Evolutionary conservation across 1,140 invertebrate species (phyloP).

Genomic region (Leptinotarsa defecta): DNA sequence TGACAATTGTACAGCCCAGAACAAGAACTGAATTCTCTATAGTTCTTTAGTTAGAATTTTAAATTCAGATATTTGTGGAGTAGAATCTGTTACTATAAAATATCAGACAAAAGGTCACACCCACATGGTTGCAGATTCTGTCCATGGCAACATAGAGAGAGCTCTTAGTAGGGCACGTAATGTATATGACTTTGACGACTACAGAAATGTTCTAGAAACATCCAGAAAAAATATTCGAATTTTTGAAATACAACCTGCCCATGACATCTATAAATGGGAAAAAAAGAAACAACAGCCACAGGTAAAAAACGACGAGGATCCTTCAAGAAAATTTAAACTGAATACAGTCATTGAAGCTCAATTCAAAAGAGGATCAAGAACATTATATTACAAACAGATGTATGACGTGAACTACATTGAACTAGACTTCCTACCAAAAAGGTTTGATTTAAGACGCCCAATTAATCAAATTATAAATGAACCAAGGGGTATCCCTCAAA

Average conservation of each 20-base stretch:
- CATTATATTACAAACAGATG: not conserved
- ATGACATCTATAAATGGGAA: not conserved
- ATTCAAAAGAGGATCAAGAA: slow-evolving; percentile 13
- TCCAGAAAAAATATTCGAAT: slow-evolving; percentile 10
- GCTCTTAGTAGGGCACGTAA: slow-evolving; percentile 1
- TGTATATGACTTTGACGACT: slow-evolving; percentile 2
- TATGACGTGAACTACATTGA: not conserved
- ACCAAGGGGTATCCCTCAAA: not conserved
- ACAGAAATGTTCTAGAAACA: not conserved
- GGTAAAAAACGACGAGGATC: not conserved
- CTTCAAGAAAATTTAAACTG: not conserved
- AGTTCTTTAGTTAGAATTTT: slow-evolving; percentile 7
- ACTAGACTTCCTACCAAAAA: slow-evolving; percentile 4
- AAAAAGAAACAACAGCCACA: not conserved
- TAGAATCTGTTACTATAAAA: not conserved
- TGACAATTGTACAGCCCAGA: slow-evolving; percentile 19
- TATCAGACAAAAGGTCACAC: slow-evolving; percentile 20
- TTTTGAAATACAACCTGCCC: not conserved
- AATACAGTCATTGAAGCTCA: not conserved
- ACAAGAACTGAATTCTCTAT: slow-evolving; percentile 21
- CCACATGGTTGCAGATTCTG: slow-evolving; percentile 9
- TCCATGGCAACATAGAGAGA: slow-evolving; percentile 16
- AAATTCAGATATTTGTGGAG: slow-evolving; percentile 8
- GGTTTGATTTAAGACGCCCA: not conserved
- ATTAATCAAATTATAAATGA: not conserved